Conservation (phyloP, 2,113 vertebrate species). For the Taurulus bubalis region DNA sequence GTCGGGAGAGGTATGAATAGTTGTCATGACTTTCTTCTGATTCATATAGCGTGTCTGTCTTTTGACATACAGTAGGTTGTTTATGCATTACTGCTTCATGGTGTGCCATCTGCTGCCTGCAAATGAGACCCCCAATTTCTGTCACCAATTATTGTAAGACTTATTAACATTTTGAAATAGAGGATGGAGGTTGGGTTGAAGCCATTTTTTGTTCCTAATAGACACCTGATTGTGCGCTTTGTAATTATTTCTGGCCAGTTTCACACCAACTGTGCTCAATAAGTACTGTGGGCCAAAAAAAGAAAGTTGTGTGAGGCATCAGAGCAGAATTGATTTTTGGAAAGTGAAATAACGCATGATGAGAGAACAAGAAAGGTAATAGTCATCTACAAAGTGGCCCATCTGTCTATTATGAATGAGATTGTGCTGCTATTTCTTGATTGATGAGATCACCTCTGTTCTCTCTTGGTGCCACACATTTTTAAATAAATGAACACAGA, state of each 20-base stretch:
- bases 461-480: background rate
- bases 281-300: too few relatives aligned
- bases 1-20: constrained; percentile 2
- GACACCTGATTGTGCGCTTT: background rate
- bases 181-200: background rate
- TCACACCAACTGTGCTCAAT: background rate
- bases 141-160: constrained; percentile 32
- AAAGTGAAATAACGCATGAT: background rate
- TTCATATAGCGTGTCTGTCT: constrained; percentile 35
- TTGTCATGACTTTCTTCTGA: constrained; percentile 11
- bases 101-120: constrained; percentile 47
- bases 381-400: background rate
- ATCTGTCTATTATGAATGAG: background rate
- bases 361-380: constrained; percentile 7
- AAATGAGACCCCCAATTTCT: constrained; percentile 43
- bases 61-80: constrained; percentile 43
- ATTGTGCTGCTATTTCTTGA: constrained; percentile 1
- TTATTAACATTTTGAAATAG: constrained; percentile 33
- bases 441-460: background rate
- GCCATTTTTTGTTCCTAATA: background rate
- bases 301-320: background rate
- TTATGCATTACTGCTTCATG: constrained; percentile 20
- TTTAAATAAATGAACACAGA: too few relatives aligned
- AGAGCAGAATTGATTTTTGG: background rate
- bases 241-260: constrained; percentile 13